phyloP scores from a whole-genome alignment of 92 coral and sea anemone species.

The Actinernus sp. region DNA sequence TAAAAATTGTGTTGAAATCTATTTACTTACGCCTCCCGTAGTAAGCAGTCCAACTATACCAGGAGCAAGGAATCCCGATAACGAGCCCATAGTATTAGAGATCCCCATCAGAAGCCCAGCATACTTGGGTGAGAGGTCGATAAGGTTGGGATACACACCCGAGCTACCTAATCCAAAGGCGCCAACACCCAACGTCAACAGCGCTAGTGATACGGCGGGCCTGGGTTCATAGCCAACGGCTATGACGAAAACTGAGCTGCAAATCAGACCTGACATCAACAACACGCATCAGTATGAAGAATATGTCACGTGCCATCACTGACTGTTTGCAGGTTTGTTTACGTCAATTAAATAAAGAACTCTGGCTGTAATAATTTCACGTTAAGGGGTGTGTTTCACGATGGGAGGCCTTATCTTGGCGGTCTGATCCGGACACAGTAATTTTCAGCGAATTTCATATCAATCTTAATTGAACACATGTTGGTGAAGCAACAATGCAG shows the following conservation, averaged over 20 bases:
- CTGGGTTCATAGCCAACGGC: constrained; percentile 64
- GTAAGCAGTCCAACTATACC: constrained; percentile 73
- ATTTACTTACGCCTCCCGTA: constrained; percentile 62
- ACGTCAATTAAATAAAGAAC: no score
- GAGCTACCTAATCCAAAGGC: constrained; percentile 40
- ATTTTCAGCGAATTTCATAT: no score
- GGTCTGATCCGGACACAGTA: no score
- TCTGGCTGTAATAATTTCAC: no score
- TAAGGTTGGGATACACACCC: constrained; percentile 56
- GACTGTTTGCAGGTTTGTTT: no score
- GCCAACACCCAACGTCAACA: constrained; percentile 65
- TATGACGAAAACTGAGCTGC: constrained; percentile 52
- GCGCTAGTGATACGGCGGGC: constrained; percentile 40
- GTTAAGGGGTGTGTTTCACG: no score
- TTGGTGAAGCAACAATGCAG: no score
- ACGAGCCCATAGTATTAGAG: constrained; percentile 63
- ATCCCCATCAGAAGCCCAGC: constrained; percentile 81
- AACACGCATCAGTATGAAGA: no score
- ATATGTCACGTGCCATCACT: no score
- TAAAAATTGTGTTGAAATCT: no score
- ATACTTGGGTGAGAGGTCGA: constrained; percentile 78
- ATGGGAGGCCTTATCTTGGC: no score
- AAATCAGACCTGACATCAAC: constrained; percentile 52
- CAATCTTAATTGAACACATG: no score
- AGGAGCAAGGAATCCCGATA: constrained; percentile 75